Evolutionary conservation across 2,797 vertebrate species (phyloP).

Genomic region (Erpetoichthys calabaricus): DNA sequence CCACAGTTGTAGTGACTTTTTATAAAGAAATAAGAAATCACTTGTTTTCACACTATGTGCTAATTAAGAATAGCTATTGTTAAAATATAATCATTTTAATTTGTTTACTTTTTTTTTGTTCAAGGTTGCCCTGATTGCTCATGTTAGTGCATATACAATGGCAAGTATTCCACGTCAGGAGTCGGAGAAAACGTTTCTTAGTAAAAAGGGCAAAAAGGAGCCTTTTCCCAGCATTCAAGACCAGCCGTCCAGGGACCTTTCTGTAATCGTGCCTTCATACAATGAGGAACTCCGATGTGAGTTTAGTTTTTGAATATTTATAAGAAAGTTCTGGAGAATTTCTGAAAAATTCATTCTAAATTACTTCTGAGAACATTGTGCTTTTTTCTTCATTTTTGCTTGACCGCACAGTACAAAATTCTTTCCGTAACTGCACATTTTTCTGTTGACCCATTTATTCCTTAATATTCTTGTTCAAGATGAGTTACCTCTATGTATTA

Average conservation of each 20-base stretch:
- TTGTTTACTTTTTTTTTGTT: slow-evolving; percentile 7
- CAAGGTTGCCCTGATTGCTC: slow-evolving; percentile 57
- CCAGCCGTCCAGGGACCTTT: slow-evolving; percentile 61
- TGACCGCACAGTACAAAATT: not conserved
- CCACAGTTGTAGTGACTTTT: no score
- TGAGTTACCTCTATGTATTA: no score
- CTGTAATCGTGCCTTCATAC: slow-evolving; percentile 82
- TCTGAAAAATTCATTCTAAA: not conserved
- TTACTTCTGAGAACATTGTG: not conserved
- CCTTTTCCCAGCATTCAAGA: slow-evolving; percentile 65
- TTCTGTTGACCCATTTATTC: no score
- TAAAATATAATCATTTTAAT: no score
- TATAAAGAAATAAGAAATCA: no score
- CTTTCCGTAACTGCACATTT: no score
- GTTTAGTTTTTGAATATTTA: slow-evolving; percentile 26
- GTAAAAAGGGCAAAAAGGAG: slow-evolving; percentile 42
- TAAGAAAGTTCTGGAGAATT: not conserved
- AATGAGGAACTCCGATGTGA: slow-evolving; percentile 86
- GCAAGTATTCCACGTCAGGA: slow-evolving; percentile 45
- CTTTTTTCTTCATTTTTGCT: not conserved
- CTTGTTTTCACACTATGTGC: no score
- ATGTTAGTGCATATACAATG: slow-evolving; percentile 58
- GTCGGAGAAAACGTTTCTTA: slow-evolving; percentile 68
- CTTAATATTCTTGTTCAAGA: no score
- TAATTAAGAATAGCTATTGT: no score